Conservation (phyloP, 1,140 invertebrate genomes). For the Acyrthosiphon pisum region DNA sequence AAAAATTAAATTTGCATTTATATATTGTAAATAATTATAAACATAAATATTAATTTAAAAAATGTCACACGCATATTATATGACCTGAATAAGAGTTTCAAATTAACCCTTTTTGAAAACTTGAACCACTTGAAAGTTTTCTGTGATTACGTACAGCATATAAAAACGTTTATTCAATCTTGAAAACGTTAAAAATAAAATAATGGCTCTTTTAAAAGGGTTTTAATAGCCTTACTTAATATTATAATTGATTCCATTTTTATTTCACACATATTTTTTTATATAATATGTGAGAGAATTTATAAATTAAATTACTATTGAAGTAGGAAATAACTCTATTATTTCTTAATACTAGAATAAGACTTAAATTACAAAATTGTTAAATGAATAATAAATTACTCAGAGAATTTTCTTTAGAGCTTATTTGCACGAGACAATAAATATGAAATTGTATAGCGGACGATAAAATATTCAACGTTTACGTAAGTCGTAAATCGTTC, state of each 20-base stretch:
- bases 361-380: neutral
- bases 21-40: neutral
- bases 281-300: neutral
- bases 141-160: neutral
- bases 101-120: slow-evolving; percentile 24
- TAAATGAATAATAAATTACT: neutral
- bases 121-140: slow-evolving; percentile 2
- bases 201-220: neutral
- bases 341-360: neutral
- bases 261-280: neutral
- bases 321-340: neutral
- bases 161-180: neutral
- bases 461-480: slow-evolving; percentile 1
- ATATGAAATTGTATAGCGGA: neutral
- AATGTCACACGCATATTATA: neutral
- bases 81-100: neutral
- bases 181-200: slow-evolving; percentile 7
- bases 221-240: neutral
- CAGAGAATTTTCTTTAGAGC: neutral
- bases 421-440: neutral
- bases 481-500: neutral
- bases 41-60: neutral
- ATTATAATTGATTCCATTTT: neutral
- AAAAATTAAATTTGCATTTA: neutral
- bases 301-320: neutral